Evolutionary conservation across 2,797 vertebrate species (phyloP), one percentile per base, ranked within the genome.

Genomic region (Sternotherus odoratus): DNA sequence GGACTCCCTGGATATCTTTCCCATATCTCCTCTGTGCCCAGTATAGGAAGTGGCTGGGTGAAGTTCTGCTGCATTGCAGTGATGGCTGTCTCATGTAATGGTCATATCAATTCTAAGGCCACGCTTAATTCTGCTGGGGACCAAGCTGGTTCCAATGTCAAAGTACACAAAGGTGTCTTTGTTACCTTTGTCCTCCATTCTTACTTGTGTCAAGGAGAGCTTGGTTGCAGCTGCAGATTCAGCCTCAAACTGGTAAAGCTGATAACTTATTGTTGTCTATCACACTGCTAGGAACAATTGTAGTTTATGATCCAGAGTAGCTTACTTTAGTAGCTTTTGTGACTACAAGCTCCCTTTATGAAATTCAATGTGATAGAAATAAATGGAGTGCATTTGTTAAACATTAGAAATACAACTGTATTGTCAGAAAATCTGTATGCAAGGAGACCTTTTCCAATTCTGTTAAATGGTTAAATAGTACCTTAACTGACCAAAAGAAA

Each of bases 381-480:
- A 90, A 69, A 56, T 39, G 46, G 17, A 86, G 84, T 79, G 1
- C 66, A 57, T 50, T 46, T 60, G 16, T 48, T 90, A 83, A 89
- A 74, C 1, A 66, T 13, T 75, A 80, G 10, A 85, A 83, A 2
- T 1, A 79, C 4, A 86, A 36, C 26, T 56, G 3, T 6, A 43
- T 21, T 72, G 5, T 51, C 50, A 92, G 82, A 78, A 15, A 89
- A 79, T 81, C 46, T 94, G 13, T 78, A 54, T 5, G 26, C 17
- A 60, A 82, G 5, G 51, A 81, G 79, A 49, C 50, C 69, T 48
- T 83, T 89, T 86, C 23, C 21, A 77, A 1, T 85, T 87, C 53
- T 90, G 4, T 78, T 87, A 91, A 93, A 87, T n/a, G 54, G n/a
- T 87, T 94, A 86, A 85, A 92, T 75, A 72, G 12, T 1, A 9